Conservation (phyloP, 2,888 invertebrate species). For the Aspidiotus rigidus region DNA sequence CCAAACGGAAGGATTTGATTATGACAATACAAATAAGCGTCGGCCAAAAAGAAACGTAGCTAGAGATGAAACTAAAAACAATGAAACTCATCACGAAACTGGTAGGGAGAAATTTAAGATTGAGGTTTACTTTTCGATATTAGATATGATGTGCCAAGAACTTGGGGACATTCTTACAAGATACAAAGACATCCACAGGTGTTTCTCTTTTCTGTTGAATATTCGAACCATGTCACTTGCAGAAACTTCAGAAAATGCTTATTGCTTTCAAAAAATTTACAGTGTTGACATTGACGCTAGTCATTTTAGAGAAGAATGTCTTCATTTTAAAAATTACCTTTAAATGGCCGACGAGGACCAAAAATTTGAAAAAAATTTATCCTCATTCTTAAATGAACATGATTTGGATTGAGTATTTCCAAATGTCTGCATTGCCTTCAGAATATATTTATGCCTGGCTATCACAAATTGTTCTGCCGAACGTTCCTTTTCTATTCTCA, state of each 20-base stretch:
- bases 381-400: background rate
- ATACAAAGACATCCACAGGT: background rate
- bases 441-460: constrained; percentile 7
- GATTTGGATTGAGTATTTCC: background rate
- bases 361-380: background rate
- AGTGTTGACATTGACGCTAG: background rate
- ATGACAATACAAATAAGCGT: background rate
- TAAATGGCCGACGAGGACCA: background rate
- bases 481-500: constrained; percentile 1
- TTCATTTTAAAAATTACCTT: background rate
- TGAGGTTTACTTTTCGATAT: background rate
- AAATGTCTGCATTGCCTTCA: background rate
- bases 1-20: background rate
- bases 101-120: background rate
- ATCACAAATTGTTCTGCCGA: constrained; percentile 9
- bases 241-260: background rate
- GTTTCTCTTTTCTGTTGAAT: background rate
- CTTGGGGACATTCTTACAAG: background rate
- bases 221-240: background rate
- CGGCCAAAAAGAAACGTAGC: background rate
- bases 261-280: background rate
- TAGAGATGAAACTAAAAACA: background rate
- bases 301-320: background rate
- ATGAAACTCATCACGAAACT: background rate
- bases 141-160: background rate